Base-by-base conservation (phyloP, 2,113 vertebrate genomes). In the Forbesichthys papilliferus region DNA sequence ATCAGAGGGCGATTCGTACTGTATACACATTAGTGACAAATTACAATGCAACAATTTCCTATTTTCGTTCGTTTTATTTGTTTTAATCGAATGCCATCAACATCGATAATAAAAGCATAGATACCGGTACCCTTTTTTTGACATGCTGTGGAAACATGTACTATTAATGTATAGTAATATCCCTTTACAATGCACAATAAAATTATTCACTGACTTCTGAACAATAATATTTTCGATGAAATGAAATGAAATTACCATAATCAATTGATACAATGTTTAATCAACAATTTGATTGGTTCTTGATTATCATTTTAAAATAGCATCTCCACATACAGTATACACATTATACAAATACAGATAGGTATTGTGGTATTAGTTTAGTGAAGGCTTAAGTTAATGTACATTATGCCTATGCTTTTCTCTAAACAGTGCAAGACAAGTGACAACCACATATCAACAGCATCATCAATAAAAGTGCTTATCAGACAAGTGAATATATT, bases 381-480 rank as follows among this genome's bases (percentile, higher is more conserved):
- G 13, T 52, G 11, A 52, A 64, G 27, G 27, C 27, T 27, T 27
- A 27, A 3, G 27, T 3, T 27, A 27, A 63, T 8, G 14, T 16
- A 34, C 14, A 47, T 74, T 13, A 12, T 53, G 34, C 5, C 11
- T 16, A n/a, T 11, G 48, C 47, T 63, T 18, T 14, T 8, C 42
- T 14, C 36, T 60, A n/a, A 36, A 5, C 59, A 42, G 47, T 57
- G 54, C 4, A 68, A 13, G 34, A 13, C 18, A 64, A 48, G 58
- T 55, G 34, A 51, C n/a, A 27, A 57, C 65, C 14, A 18, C 11
- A 54, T 6, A 6, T 33, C 48, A 66, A 42, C 16, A 64, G 60
- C 65, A 48, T 70, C 59, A 71, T 68, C 12, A 54, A 16, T 58
- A 1, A 73, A 82, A 78, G 74, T 77, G 70, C 71, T 71, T 55